Evolutionary conservation across 2,888 invertebrate species (phyloP).

Genomic region (Cheiracanthium punctorium): DNA sequence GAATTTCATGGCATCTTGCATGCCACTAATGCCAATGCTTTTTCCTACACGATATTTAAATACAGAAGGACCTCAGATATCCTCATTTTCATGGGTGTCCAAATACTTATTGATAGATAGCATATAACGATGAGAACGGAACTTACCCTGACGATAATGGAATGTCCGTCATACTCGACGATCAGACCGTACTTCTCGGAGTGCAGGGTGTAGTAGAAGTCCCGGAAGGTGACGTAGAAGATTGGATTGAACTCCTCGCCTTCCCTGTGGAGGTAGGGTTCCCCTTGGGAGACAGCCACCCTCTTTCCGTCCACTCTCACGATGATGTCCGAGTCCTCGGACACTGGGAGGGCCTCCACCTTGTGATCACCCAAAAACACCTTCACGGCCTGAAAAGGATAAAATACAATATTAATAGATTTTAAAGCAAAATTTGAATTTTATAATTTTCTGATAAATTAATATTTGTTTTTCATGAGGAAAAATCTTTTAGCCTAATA

Average conservation of each 20-base stretch:
- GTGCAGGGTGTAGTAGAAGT: conserved; percentile 61
- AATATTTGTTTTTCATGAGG: no score
- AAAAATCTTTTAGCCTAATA: no score
- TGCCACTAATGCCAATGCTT: no score
- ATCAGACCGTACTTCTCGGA: conserved; percentile 64
- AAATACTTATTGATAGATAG: no score
- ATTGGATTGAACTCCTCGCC: background rate
- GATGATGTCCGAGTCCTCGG: conserved; percentile 59
- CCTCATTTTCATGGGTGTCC: no score
- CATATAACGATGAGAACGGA: no score
- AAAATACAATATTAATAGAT: no score
- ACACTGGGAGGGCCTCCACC: conserved; percentile 71
- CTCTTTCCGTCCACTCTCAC: conserved; percentile 56
- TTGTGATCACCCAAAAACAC: conserved; percentile 71
- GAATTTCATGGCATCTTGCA: no score
- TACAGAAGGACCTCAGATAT: no score
- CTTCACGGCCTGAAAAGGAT: conserved; percentile 67
- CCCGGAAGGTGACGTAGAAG: conserved; percentile 55
- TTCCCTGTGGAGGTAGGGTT: conserved; percentile 56
- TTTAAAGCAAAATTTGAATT: background rate
- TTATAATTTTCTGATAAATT: no score
- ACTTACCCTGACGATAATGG: conserved; percentile 39
- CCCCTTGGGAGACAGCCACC: conserved; percentile 39
- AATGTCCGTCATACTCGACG: conserved; percentile 64
- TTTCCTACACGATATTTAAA: no score